Conservation (phyloP, 2,888 invertebrate species). For the Automeris io region DNA sequence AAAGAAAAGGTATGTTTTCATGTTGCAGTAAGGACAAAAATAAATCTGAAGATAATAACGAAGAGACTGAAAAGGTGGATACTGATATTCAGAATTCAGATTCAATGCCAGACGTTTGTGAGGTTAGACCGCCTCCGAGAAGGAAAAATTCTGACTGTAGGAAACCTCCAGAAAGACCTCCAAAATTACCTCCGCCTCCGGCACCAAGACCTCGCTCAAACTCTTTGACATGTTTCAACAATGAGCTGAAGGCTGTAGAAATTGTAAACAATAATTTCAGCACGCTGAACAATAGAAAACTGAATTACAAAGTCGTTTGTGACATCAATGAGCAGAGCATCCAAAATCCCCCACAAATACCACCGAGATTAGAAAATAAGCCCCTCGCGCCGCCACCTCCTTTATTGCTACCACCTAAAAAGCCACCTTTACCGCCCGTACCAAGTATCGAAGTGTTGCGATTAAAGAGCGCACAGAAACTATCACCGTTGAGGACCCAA, state of each 20-base stretch:
- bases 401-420: slow-evolving; percentile 80
- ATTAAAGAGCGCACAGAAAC: slow-evolving; percentile 70
- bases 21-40: slow-evolving; percentile 81
- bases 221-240: slow-evolving; percentile 68
- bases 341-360: slow-evolving; percentile 71
- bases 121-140: slow-evolving; percentile 80
- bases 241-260: slow-evolving; percentile 61
- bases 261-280: slow-evolving; percentile 63
- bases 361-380: slow-evolving; percentile 63
- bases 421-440: slow-evolving; percentile 84
- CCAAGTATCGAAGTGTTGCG: slow-evolving; percentile 79
- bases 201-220: slow-evolving; percentile 76
- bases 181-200: slow-evolving; percentile 74
- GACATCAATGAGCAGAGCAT: slow-evolving; percentile 57
- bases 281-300: slow-evolving; percentile 61
- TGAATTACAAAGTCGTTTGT: slow-evolving; percentile 65
- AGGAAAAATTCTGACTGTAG: slow-evolving; percentile 72
- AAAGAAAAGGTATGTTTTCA: slow-evolving; percentile 83
- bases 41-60: slow-evolving; percentile 69
- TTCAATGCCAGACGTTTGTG: slow-evolving; percentile 65
- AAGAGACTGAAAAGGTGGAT: slow-evolving; percentile 56
- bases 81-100: slow-evolving; percentile 54
- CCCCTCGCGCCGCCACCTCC: slow-evolving; percentile 69
- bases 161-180: slow-evolving; percentile 82
- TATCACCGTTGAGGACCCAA: slow-evolving; percentile 57